Base-by-base conservation (phyloP, 2,888 invertebrate genomes). In the Drosophila picticornis region DNA sequence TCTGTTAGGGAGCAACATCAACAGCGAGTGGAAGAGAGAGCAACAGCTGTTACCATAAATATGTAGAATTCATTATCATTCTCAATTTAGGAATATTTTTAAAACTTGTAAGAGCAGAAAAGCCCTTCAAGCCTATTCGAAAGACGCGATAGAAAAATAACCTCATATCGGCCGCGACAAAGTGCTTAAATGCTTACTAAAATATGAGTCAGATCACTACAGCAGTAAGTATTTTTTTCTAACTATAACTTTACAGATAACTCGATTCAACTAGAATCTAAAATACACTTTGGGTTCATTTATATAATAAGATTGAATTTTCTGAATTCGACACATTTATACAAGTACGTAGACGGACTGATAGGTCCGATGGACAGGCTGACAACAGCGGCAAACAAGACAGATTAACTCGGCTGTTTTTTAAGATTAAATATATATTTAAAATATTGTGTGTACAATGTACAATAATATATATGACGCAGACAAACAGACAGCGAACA, bases 31-130 rank as follows among this genome's bases (percentile, higher is more conserved):
- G 27, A 11, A 52, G 31, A 27, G 61, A 57, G 74, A 73, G 59
- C 46, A 81, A 78, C 77, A 78, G 77, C 77, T 78, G 81, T 81
- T 40, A 16, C 27, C 57, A 57, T 31, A n/a, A 4, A 53, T 48
- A 53, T 50, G 10, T 50, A 19, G 25, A 22, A 25, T 16, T 4
- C 16, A 46, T 46, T 29, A 66, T 65, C 25, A 32, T 27, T 16
- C 27, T n/a, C 13, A 50, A 65, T 27, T n/a, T 34, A 11, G 2
- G 13, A 58, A 58, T 31, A 58, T 32, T 31, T 31, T 58, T 6
- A 43, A 31, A 25, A 32, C n/a, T 48, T 40, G 27, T 22, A 16
- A 36, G 46, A 9, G 7, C 25, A 25, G 10, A 36, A 25, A 27
- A 6, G 46, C 22, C 16, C 16, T 16, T 46, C 16, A 25, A 46